Evolutionary conservation across 2,113 vertebrate species (phyloP).

Genomic region (Zapus hudsonius): DNA sequence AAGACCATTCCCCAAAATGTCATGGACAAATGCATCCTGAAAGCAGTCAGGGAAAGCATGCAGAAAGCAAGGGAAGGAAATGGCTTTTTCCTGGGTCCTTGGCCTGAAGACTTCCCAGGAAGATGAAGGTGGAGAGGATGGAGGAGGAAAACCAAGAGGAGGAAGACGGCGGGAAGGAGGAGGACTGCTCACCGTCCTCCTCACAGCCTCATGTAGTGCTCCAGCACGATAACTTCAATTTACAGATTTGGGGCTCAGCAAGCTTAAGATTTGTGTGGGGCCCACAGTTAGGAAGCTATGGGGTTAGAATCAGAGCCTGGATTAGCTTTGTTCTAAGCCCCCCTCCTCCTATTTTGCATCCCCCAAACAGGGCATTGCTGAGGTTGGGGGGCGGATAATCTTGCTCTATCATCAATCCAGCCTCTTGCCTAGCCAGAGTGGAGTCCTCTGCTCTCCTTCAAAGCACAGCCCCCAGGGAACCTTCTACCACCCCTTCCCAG

Average conservation of each 20-base stretch:
- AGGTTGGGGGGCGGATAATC: fast-evolving
- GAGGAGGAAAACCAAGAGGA: background rate
- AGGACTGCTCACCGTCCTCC: fast-evolving
- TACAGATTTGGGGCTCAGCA: background rate
- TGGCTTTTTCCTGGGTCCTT: background rate
- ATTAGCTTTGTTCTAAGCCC: background rate
- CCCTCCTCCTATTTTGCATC: background rate
- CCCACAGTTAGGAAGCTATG: background rate
- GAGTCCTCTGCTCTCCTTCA: background rate
- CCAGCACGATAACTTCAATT: background rate
- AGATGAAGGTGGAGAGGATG: fast-evolving
- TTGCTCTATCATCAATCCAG: fast-evolving
- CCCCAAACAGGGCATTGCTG: fast-evolving
- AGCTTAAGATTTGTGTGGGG: background rate
- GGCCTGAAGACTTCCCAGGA: background rate
- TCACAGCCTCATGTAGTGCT: background rate
- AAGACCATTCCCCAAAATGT: background rate
- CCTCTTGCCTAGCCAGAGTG: fast-evolving
- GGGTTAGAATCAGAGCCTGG: background rate
- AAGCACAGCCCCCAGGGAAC: background rate
- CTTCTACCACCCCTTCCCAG: background rate
- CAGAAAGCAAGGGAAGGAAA: background rate
- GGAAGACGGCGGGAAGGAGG: fast-evolving
- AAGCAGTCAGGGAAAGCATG: background rate
- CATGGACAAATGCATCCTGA: background rate